Percentiles rank a stretch among this genome's conserved stretches.
Conservation (phyloP, 2,113 vertebrate genomes). For the Oryzias celebensis region DNA sequence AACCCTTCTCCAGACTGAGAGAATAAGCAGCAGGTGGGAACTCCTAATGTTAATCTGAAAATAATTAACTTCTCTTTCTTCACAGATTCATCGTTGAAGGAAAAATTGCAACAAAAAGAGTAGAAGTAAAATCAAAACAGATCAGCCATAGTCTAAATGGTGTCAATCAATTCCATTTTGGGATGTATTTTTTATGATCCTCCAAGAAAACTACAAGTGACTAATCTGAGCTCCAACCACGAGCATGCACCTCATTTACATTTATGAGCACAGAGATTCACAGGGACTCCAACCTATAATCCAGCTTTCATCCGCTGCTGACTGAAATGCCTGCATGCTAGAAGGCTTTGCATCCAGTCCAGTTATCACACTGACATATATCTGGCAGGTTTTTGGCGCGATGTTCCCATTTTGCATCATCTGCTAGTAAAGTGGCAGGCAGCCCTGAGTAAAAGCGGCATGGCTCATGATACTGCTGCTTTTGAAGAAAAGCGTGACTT, state of each 20-base stretch:
- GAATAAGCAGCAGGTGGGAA: too few species aligned
- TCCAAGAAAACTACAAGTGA: too few species aligned
- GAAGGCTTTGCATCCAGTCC: conserved; percentile 18
- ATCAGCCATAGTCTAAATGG: too few species aligned
- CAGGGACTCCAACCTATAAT: conserved; percentile 46
- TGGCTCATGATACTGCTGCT: conserved; percentile 16
- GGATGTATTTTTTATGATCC: too few species aligned
- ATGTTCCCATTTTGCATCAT: conserved; percentile 16
- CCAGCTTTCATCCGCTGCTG: conserved; percentile 26
- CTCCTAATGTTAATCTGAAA: too few species aligned
- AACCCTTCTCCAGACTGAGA: too few species aligned
- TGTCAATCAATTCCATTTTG: too few species aligned
- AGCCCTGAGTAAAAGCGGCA: conserved; percentile 2
- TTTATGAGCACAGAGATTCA: conserved; percentile 32
- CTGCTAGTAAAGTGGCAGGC: conserved; percentile 16
- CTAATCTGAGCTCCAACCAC: too few species aligned
- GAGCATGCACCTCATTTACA: conserved; percentile 9
- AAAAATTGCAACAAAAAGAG: too few species aligned
- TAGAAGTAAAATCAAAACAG: too few species aligned
- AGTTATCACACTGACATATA: conserved; percentile 24
- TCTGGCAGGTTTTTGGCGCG: conserved; percentile 42
- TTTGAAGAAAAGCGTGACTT: conserved; percentile 27
- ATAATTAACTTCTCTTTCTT: too few species aligned
- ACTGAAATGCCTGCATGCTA: conserved; percentile 40
- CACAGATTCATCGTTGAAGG: too few species aligned